These are phyloP conservation scores for Illadopsis cleaveri DNA, from an alignment of 2,113 vertebrate genomes.

Conservation along the genomic window DNA sequence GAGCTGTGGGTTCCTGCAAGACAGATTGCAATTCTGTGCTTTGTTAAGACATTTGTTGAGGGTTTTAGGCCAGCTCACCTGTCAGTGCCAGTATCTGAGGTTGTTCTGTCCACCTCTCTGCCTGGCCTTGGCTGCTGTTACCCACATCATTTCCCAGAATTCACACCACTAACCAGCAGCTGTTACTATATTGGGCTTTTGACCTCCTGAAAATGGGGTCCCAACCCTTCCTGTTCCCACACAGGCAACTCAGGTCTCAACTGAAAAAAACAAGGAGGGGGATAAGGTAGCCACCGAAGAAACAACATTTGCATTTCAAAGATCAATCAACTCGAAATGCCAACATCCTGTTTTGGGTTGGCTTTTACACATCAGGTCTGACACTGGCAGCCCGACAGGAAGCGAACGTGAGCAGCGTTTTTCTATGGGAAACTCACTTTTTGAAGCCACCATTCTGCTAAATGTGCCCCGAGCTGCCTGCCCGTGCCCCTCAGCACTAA, in stretches of 20 bases:
- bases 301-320: constrained; percentile 42
- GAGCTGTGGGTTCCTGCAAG: not conserved
- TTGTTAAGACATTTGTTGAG: not conserved
- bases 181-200: not conserved
- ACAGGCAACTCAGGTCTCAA: not conserved
- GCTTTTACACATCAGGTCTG: not conserved
- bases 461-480: not conserved
- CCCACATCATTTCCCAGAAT: not conserved
- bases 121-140: not conserved
- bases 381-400: constrained; percentile 49
- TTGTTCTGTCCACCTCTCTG: not conserved
- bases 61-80: not conserved
- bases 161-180: not conserved
- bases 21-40: not conserved
- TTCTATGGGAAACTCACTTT: not conserved
- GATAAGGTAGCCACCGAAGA: not conserved
- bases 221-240: not conserved
- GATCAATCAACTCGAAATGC: constrained; percentile 32
- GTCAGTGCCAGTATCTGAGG: not conserved
- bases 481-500: not conserved
- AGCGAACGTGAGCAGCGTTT: not conserved
- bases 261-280: not conserved
- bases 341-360: constrained; percentile 76
- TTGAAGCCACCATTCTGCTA: not conserved
- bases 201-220: not conserved